Conservation (phyloP, 2,797 vertebrate species). For the Rallus crepitans region DNA sequence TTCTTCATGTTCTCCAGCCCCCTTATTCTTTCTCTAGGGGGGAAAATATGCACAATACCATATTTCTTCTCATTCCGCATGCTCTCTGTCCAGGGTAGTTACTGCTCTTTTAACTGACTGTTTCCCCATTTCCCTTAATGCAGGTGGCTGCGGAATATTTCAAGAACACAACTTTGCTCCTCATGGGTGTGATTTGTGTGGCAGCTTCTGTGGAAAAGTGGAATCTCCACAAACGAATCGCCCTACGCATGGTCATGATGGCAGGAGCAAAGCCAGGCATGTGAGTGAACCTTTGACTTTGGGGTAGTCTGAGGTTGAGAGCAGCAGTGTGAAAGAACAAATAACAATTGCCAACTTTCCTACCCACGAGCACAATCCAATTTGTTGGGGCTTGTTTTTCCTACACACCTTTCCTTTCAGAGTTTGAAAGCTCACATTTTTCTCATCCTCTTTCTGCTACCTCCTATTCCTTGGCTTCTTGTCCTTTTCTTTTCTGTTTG, state of each 20-base stretch:
- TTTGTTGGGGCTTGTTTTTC: background rate
- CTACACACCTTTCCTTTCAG: background rate
- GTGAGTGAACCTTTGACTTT: conserved; percentile 79
- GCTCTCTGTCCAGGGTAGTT: background rate
- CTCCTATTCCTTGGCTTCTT: background rate
- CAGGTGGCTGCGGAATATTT: conserved; percentile 97
- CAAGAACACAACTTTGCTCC: conserved; percentile 96
- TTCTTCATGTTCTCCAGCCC: background rate
- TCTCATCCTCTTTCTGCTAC: background rate
- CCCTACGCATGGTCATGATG: conserved; percentile 96
- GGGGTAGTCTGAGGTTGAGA: background rate
- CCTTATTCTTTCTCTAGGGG: background rate
- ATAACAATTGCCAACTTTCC: background rate
- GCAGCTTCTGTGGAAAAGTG: conserved; percentile 98
- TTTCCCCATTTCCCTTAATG: background rate
- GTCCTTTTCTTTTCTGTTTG: background rate
- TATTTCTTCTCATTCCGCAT: background rate
- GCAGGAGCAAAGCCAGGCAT: conserved; percentile 97
- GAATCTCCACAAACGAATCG: conserved; percentile 96
- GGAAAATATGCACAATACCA: background rate
- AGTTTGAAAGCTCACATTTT: background rate
- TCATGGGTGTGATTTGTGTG: conserved; percentile 97
- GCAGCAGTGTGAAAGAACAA: background rate
- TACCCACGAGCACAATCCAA: background rate
- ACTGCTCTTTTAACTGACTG: background rate